Conservation (phyloP, 37 sponge, comb jelly and placozoan species). For the Diacarnus erythraeanus region DNA sequence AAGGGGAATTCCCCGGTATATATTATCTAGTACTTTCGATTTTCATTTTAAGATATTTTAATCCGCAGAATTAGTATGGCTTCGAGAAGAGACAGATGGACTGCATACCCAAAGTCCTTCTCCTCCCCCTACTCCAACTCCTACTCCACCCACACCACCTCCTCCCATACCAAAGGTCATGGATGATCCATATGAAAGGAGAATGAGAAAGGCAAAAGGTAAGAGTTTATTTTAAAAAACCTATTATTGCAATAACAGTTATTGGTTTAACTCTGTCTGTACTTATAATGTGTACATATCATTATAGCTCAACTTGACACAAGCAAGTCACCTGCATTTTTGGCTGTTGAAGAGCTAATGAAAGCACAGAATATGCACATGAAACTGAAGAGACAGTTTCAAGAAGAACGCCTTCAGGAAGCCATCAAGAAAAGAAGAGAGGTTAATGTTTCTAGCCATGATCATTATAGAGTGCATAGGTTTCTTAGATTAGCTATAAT, state of each 20-base stretch:
- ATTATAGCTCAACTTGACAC: slow-evolving; percentile 11
- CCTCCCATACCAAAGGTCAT: slow-evolving; percentile 38
- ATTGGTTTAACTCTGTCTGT: not conserved
- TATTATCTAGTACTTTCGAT: not conserved
- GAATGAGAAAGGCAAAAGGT: slow-evolving; percentile 76
- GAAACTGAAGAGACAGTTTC: slow-evolving; percentile 63
- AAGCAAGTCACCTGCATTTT: not conserved
- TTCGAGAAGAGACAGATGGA: slow-evolving; percentile 22
- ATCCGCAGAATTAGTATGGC: slow-evolving; percentile 49
- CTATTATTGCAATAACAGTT: not conserved
- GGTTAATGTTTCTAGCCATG: no score
- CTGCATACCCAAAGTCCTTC: slow-evolving; percentile 19
- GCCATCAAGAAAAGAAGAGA: slow-evolving; percentile 25
- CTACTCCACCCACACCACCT: slow-evolving; percentile 55
- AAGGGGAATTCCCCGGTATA: slow-evolving; percentile 41
- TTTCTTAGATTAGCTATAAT: no score
- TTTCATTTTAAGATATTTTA: not conserved
- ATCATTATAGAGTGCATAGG: no score
- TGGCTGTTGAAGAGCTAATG: slow-evolving; percentile 59
- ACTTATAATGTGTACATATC: not conserved
- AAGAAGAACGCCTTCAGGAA: slow-evolving; percentile 41
- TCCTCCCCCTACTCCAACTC: slow-evolving; percentile 32
- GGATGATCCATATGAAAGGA: slow-evolving; percentile 50
- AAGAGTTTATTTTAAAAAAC: not conserved
- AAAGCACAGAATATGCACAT: slow-evolving; percentile 59